Evolutionary conservation across 2,113 vertebrate genomes (phyloP).

Genomic region (Limnothrissa miodon): DNA sequence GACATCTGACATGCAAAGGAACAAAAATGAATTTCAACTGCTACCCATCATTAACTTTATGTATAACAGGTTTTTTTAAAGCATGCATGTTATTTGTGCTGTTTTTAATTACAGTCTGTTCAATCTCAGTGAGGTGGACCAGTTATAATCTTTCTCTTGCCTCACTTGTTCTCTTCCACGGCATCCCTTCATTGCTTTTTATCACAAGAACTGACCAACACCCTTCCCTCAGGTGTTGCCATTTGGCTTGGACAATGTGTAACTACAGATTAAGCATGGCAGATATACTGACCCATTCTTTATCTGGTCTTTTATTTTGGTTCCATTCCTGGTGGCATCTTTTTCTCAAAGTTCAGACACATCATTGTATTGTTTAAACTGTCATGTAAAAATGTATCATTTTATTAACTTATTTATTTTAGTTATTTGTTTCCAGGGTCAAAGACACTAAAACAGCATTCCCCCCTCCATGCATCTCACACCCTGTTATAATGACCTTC

Average conservation of each 20-base stretch:
- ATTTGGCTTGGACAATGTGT: neutral
- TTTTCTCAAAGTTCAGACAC: no score
- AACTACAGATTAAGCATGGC: neutral
- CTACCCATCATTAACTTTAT: neutral
- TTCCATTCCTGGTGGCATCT: neutral
- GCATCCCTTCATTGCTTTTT: neutral
- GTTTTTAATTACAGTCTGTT: neutral
- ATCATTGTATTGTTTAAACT: no score
- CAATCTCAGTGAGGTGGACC: neutral
- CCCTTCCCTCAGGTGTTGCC: neutral
- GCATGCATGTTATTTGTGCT: neutral
- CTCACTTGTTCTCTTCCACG: neutral
- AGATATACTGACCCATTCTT: neutral
- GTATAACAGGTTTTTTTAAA: no score
- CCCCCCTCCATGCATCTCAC: no score
- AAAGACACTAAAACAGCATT: no score
- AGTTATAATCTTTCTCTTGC: neutral
- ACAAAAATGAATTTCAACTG: neutral
- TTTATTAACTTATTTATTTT: no score
- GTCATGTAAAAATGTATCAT: no score
- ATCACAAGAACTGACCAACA: neutral
- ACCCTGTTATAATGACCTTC: no score
- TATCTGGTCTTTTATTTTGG: neutral
- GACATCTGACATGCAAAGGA: neutral
- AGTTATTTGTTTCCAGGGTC: no score